Evolutionary conservation across 2,888 invertebrate genomes (phyloP).

Genomic region (Muscina levida): DNA sequence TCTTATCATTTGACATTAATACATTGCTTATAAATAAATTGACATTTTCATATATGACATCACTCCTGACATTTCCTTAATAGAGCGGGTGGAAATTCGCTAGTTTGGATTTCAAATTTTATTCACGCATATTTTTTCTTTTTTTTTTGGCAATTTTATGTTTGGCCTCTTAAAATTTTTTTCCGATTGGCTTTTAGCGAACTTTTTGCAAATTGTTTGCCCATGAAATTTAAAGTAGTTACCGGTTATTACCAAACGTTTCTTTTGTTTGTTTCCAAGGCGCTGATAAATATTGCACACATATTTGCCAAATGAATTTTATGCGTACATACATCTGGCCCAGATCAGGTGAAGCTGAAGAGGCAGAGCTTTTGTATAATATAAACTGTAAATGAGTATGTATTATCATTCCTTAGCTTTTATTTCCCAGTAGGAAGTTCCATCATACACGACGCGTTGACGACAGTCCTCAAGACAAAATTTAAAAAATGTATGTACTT

Average conservation of each 20-base stretch:
- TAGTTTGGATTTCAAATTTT: too few relatives aligned
- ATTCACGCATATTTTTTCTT: neutral
- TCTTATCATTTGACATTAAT: neutral
- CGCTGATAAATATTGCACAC: neutral
- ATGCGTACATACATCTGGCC: too few relatives aligned
- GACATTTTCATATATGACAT: conserved; percentile 24
- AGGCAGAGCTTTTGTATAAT: too few relatives aligned
- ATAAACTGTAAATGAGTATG: too few relatives aligned
- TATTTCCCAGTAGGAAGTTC: too few relatives aligned
- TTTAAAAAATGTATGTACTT: too few relatives aligned
- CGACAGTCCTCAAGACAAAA: too few relatives aligned
- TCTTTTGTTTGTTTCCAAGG: neutral
- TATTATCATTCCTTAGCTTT: too few relatives aligned
- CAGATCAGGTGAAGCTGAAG: too few relatives aligned
- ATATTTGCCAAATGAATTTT: neutral
- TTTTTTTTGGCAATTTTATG: neutral
- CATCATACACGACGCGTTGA: too few relatives aligned
- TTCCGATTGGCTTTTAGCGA: too few relatives aligned
- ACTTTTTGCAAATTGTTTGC: conserved; percentile 6
- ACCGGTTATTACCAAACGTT: neutral
- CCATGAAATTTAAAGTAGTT: conserved; percentile 20
- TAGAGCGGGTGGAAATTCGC: neutral
- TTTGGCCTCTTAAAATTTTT: too few relatives aligned
- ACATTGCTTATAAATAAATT: neutral
- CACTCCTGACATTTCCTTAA: conserved; percentile 13